Percentiles rank a stretch among this genome's conserved stretches.
These are phyloP conservation scores for Gonatopus flavifemur DNA, from an alignment of 1,140 invertebrate genomes.

Conservation along the genomic window DNA sequence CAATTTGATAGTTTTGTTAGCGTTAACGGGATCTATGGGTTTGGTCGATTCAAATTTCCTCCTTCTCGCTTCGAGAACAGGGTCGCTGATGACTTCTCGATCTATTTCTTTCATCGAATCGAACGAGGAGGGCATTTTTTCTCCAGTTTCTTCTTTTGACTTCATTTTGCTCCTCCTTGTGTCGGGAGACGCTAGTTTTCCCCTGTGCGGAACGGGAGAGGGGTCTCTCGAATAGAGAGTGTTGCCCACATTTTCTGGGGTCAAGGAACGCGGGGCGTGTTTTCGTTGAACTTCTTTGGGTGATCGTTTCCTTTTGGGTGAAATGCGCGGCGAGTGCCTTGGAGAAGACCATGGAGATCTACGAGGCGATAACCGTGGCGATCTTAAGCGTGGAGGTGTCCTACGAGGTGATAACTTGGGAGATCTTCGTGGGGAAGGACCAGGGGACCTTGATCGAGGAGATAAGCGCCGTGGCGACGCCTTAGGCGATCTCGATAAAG, in stretches of 20 bases:
- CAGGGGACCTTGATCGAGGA: constrained; percentile 21
- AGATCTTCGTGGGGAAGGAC: constrained; percentile 23
- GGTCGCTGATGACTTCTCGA: constrained; percentile 32
- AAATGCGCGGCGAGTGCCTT: constrained; percentile 32
- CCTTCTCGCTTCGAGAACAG: constrained; percentile 47
- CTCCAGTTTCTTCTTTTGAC: constrained; percentile 24
- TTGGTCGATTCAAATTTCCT: constrained; percentile 50
- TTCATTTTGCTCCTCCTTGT: constrained; percentile 23
- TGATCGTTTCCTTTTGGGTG: constrained; percentile 33
- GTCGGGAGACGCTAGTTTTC: constrained; percentile 22
- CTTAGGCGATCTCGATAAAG: constrained; percentile 21
- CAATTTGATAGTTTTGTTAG: constrained; percentile 54
- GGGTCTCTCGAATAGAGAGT: constrained; percentile 16
- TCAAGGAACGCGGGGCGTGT: constrained; percentile 20
- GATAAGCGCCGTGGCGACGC: constrained; percentile 29
- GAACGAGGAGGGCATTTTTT: constrained; percentile 6
- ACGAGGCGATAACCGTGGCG: constrained; percentile 31
- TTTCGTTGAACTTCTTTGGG: constrained; percentile 33
- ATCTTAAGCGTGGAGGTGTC: constrained; percentile 18
- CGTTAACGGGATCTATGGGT: constrained; percentile 41
- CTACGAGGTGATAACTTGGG: constrained; percentile 31
- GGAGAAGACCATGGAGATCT: constrained; percentile 48
- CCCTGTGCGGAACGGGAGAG: constrained; percentile 20
- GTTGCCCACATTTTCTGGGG: constrained; percentile 17
- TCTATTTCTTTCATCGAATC: constrained; percentile 18